Percentiles rank a stretch among this genome's conserved stretches.
Evolutionary conservation across 2,113 vertebrate species (phyloP).

Genomic region (Miniopterus natalensis): DNA sequence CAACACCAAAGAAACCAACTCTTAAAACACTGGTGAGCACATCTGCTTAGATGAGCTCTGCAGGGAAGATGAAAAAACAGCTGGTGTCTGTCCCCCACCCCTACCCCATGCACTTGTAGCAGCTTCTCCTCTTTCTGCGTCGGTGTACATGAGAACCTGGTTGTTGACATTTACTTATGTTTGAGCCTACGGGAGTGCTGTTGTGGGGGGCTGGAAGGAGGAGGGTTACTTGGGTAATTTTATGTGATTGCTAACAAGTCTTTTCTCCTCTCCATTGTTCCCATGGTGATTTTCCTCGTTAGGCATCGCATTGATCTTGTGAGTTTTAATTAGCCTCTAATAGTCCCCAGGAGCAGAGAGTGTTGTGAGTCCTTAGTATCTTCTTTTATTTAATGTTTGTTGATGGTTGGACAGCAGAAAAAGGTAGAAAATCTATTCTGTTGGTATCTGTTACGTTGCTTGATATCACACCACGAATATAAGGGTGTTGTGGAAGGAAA

Average conservation of each 20-base stretch:
- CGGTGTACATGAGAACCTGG: background rate
- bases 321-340: constrained; percentile 78
- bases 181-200: background rate
- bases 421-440: background rate
- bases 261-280: constrained; percentile 57
- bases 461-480: background rate
- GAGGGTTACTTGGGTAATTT: constrained; percentile 40
- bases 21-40: too few relatives aligned
- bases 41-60: background rate
- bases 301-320: constrained; percentile 47
- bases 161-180: background rate
- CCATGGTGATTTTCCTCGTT: constrained; percentile 74
- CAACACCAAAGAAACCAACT: background rate
- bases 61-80: background rate
- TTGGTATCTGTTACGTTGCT: background rate
- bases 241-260: constrained; percentile 52
- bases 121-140: background rate
- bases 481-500: background rate
- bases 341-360: constrained; percentile 57
- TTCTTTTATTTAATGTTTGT: constrained; percentile 54
- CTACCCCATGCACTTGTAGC: rapidly evolving
- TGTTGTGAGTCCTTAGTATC: constrained; percentile 24
- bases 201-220: background rate
- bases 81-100: rapidly evolving
- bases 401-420: background rate